These are phyloP conservation scores for Formica aserva DNA, from an alignment of 2,888 invertebrate species.

Conservation along the genomic window DNA sequence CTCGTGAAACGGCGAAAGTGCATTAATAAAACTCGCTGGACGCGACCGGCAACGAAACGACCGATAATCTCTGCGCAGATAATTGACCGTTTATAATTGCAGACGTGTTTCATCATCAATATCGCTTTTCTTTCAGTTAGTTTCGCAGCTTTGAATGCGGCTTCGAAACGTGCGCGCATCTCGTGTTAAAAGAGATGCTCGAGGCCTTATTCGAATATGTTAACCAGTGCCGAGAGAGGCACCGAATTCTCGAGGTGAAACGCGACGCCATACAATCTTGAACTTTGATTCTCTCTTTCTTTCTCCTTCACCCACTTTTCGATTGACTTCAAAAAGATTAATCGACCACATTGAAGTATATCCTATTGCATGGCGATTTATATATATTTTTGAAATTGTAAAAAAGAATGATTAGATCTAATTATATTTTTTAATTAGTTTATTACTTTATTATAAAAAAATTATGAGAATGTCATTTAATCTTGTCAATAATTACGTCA, in stretches of 20 bases:
- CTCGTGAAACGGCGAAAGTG: constrained; percentile 67
- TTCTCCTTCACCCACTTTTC: constrained; percentile 54
- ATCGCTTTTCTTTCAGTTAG: neutral
- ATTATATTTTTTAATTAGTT: neutral
- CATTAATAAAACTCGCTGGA: constrained; percentile 48
- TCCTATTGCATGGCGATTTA: neutral
- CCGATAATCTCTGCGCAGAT: constrained; percentile 9
- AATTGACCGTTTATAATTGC: constrained; percentile 28
- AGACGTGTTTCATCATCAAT: neutral
- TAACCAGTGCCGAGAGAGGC: constrained; percentile 65
- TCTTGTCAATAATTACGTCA: neutral
- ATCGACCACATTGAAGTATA: neutral
- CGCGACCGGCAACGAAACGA: constrained; percentile 31
- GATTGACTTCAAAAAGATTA: constrained; percentile 29
- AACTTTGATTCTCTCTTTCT: constrained; percentile 72
- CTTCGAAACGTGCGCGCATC: neutral
- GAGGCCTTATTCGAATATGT: constrained; percentile 60
- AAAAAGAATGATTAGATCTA: neutral
- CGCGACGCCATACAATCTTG: constrained; percentile 68
- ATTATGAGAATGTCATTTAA: neutral
- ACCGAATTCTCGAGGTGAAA: constrained; percentile 75
- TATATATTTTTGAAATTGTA: neutral
- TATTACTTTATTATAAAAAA: neutral
- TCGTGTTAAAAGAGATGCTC: neutral
- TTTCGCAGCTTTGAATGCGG: neutral